Percentiles rank a stretch among this genome's conserved stretches.
These are phyloP conservation scores for Coracias cyanogaster DNA, from an alignment of 2,797 vertebrate species.

Conservation along the genomic window DNA sequence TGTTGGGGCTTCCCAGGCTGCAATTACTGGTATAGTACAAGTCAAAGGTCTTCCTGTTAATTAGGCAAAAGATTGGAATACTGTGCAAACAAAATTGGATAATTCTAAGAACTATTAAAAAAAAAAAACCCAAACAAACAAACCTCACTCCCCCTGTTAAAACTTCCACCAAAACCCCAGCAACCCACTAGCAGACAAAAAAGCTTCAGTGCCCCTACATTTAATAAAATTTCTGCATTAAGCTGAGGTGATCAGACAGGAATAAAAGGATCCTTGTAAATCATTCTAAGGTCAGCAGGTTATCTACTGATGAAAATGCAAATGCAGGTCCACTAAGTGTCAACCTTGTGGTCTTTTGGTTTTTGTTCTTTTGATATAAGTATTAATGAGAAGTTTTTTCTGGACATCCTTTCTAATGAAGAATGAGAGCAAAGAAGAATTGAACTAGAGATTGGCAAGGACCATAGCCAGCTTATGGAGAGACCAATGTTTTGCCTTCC, in stretches of 20 bases:
- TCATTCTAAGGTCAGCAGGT: background rate
- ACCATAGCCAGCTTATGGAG: background rate
- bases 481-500: background rate
- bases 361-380: background rate
- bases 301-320: background rate
- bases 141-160: too few species aligned
- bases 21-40: background rate
- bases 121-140: background rate
- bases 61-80: background rate
- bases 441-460: background rate
- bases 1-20: background rate
- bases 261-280: background rate
- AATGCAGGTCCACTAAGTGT: background rate
- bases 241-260: background rate
- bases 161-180: background rate
- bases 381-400: background rate
- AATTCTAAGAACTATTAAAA: background rate
- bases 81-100: background rate
- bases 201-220: fast-evolving
- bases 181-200: background rate
- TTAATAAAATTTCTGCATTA: background rate
- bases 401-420: background rate
- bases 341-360: background rate
- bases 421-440: background rate
- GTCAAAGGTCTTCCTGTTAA: background rate